Conservation (phyloP, 2,113 vertebrate species). For the Saiga tatarica region DNA sequence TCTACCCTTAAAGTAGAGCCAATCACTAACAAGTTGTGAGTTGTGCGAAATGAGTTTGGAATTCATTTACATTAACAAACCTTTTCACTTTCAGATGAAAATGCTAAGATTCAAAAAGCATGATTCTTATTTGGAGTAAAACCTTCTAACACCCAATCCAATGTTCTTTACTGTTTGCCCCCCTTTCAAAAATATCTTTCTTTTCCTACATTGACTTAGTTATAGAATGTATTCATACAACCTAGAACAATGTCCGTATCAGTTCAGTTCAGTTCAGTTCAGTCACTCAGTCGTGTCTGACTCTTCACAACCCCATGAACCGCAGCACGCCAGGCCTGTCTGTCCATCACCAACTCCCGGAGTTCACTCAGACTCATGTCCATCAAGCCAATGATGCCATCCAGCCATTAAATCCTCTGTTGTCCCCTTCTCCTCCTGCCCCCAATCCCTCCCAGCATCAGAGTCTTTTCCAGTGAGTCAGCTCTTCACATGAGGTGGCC, state of each 20-base stretch:
- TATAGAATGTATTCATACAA: neutral
- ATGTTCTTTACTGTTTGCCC: neutral
- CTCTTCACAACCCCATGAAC: too few relatives aligned
- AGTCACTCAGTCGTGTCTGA: too few relatives aligned
- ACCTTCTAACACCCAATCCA: neutral
- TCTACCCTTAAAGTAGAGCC: neutral
- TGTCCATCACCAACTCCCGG: too few relatives aligned
- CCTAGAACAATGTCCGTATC: neutral
- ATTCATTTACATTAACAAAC: neutral
- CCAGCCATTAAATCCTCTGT: too few relatives aligned
- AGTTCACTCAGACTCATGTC: too few relatives aligned
- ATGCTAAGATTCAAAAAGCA: neutral
- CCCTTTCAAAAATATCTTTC: neutral
- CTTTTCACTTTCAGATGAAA: neutral
- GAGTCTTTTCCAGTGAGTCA: too few relatives aligned
- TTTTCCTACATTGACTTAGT: neutral
- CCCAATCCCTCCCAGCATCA: too few relatives aligned
- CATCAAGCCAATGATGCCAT: too few relatives aligned
- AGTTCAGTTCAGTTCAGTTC: too few relatives aligned
- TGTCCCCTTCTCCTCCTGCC: too few relatives aligned
- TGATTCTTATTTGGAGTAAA: neutral
- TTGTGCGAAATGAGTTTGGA: neutral
- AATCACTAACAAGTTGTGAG: neutral
- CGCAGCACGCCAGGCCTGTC: too few relatives aligned
- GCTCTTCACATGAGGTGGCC: too few relatives aligned